Evolutionary conservation across 53 echinoderm and acorn worm genomes (phyloP).

Genomic region (Glandiceps talaboti): DNA sequence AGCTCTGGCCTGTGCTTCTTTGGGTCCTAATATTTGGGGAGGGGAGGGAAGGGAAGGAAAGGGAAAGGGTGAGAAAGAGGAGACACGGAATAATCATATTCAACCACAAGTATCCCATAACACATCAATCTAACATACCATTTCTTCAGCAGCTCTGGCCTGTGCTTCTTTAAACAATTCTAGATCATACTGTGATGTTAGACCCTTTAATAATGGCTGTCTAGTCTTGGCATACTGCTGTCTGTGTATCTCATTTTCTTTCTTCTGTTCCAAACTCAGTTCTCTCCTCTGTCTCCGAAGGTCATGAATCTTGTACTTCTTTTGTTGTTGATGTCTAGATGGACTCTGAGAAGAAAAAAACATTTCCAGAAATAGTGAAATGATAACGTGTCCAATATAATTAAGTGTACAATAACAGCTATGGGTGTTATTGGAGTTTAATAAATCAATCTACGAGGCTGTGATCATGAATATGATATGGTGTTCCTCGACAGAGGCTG

Average conservation of each 20-base stretch:
- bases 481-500: no score
- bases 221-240: slow-evolving; percentile 87
- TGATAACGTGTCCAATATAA: no score
- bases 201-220: slow-evolving; percentile 69
- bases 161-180: slow-evolving; percentile 91
- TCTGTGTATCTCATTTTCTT: slow-evolving; percentile 62
- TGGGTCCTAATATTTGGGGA: no score
- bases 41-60: no score
- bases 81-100: no score
- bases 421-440: no score
- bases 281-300: slow-evolving; percentile 62
- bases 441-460: no score
- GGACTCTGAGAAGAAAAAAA: slow-evolving; percentile 27
- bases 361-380: no score
- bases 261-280: slow-evolving; percentile 53
- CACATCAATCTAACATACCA: slow-evolving; percentile 65
- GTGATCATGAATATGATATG: no score
- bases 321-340: slow-evolving; percentile 64
- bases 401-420: no score
- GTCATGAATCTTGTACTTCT: slow-evolving; percentile 73
- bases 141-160: slow-evolving; percentile 86
- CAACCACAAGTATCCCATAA: no score
- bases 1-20: slow-evolving; percentile 86
- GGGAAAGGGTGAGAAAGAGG: no score
- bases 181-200: slow-evolving; percentile 96